Evolutionary conservation across 2,113 vertebrate species (phyloP), one percentile per base, ranked within the genome.

Genomic region (Arothron firmamentum): DNA sequence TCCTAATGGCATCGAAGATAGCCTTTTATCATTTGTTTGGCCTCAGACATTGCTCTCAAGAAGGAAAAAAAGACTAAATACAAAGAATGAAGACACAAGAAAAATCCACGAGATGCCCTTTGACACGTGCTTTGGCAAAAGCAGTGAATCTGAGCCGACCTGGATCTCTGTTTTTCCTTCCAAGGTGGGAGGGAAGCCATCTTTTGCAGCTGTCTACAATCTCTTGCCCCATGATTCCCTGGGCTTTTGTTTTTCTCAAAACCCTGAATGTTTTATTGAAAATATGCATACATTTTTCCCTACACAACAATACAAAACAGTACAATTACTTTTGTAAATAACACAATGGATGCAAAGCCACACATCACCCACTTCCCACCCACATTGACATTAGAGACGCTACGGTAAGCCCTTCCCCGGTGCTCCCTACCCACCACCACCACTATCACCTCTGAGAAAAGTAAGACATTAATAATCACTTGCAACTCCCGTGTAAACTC

Each of bases 221-320:
- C 42, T 76, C 59, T 41, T 57, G 66, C 55, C 76, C 79, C 70
- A 70, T 76, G 70, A 85, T 61, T 48, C 56, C 6, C n/a, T 47
- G 15, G 15, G 45, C n/a, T 53, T 53, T 23, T 23, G 65, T 58
- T 61, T 80, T 55, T 65, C 67, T 80, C 43, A 90, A 92, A 92
- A 92, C 88, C 90, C 90, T 91, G 90, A 91, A 91, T 88, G 77
- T 85, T 92, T 91, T 91, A 92, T 91, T 92, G 88, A 92, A 92
- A 91, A 92, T 91, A 91, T 90, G 87, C 88, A 90, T 90, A 92
- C 90, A 91, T 84, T 90, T 90, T 87, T 89, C 11, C 86, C 89
- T 91, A 90, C 88, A 90, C 87, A 90, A 90, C 84, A 84, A 88
- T 91, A 92, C 91, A 91, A 91, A 92, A 92, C 90, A 89, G 74